Percentiles rank a stretch among this genome's conserved stretches.
phyloP scores from a whole-genome alignment of 2,888 invertebrate species.

The Chironomus riparius region DNA sequence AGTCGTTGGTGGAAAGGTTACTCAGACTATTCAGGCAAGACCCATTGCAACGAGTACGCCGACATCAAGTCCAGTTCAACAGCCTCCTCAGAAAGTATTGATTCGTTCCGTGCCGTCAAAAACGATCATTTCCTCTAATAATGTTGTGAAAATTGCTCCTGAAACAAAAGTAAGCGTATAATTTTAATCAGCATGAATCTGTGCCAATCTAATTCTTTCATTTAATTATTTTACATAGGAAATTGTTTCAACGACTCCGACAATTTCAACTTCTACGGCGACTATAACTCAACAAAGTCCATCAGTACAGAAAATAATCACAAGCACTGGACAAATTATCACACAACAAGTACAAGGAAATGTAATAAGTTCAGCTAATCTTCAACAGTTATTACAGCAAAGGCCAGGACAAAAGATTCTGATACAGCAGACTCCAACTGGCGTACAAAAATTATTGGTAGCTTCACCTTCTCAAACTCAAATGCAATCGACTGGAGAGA shows the following conservation, averaged over 20 bases:
- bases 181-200: background rate
- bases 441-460: slow-evolving; percentile 41
- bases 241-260: slow-evolving; percentile 28
- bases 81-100: slow-evolving; percentile 16
- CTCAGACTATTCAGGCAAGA: background rate
- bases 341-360: slow-evolving; percentile 22
- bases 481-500: slow-evolving; percentile 12
- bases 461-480: slow-evolving; percentile 33
- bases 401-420: slow-evolving; percentile 36
- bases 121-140: slow-evolving; percentile 17
- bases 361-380: slow-evolving; percentile 32
- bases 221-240: background rate
- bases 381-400: slow-evolving; percentile 40
- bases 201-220: background rate
- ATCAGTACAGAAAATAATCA: slow-evolving; percentile 28
- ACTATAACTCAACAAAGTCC: slow-evolving; percentile 31
- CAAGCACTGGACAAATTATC: slow-evolving; percentile 25
- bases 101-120: slow-evolving; percentile 18
- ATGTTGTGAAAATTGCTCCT: background rate
- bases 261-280: background rate
- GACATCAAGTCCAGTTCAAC: background rate
- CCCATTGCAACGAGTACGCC: background rate
- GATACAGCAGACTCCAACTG: slow-evolving; percentile 36
- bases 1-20: slow-evolving; percentile 24
- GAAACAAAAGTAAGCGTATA: background rate